Evolutionary conservation across 2,888 invertebrate species (phyloP).

Genomic region (Aplocera efformata): DNA sequence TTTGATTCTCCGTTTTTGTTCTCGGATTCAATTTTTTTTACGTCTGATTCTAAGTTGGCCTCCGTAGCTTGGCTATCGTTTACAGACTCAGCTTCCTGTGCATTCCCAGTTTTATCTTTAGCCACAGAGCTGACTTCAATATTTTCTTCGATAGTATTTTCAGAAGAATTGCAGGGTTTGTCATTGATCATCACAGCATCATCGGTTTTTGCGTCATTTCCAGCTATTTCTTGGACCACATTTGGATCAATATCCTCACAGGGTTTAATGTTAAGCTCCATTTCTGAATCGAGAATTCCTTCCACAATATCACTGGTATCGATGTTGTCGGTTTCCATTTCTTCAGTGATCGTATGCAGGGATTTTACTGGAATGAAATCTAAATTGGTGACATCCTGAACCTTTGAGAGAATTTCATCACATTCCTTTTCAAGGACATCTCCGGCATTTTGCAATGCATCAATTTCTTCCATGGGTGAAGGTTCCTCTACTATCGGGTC

Average conservation of each 20-base stretch:
- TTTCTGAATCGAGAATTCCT: slow-evolving; percentile 62
- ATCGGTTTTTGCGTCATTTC: slow-evolving; percentile 15
- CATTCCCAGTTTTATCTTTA: slow-evolving; percentile 17
- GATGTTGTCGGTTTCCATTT: slow-evolving; percentile 62
- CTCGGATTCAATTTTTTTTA: slow-evolving; percentile 21
- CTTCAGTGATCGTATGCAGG: slow-evolving; percentile 59
- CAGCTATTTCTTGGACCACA: slow-evolving; percentile 37
- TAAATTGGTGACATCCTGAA: slow-evolving; percentile 68
- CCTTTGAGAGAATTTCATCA: slow-evolving; percentile 71
- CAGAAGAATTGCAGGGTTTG: slow-evolving; percentile 26
- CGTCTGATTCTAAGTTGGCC: slow-evolving; percentile 2
- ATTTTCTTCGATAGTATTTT: slow-evolving; percentile 29
- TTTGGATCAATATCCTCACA: slow-evolving; percentile 44
- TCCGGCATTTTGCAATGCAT: slow-evolving; percentile 55
- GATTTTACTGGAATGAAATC: slow-evolving; percentile 64
- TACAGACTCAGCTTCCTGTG: slow-evolving; percentile 9
- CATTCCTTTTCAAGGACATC: slow-evolving; percentile 73
- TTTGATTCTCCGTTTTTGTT: slow-evolving; percentile 11
- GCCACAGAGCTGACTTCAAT: slow-evolving; percentile 28
- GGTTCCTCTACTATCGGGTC: slow-evolving; percentile 47
- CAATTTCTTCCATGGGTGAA: not conserved
- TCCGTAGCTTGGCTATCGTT: slow-evolving; percentile 1
- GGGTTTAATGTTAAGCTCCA: slow-evolving; percentile 59
- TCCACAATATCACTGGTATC: slow-evolving; percentile 67
- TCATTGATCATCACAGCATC: slow-evolving; percentile 17